Conservation (phyloP, 2,888 invertebrate species). For the Mesorhabditis sp. region DNA sequence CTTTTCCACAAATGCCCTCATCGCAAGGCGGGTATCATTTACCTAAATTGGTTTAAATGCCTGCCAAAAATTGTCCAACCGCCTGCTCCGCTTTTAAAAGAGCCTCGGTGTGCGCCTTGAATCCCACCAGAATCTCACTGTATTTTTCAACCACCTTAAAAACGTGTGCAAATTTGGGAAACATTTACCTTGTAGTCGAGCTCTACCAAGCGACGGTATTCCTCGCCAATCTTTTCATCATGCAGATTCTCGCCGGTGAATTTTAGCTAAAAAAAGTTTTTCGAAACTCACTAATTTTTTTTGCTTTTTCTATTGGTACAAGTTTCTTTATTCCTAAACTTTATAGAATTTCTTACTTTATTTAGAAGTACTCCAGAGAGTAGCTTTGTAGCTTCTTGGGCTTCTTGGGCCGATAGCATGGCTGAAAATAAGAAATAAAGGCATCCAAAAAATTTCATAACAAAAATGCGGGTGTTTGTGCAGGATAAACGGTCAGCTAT, state of each 20-base stretch:
- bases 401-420: neutral
- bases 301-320: no score
- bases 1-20: neutral
- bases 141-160: neutral
- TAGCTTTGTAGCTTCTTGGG: conserved; percentile 1
- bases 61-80: neutral
- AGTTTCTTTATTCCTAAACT: no score
- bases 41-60: neutral
- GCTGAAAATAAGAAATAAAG: no score
- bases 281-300: no score
- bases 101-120: neutral
- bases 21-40: neutral
- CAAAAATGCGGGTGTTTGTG: no score
- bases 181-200: neutral
- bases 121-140: neutral
- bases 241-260: conserved; percentile 2
- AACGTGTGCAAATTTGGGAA: neutral
- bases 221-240: neutral
- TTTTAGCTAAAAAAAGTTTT: neutral
- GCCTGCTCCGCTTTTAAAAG: conserved; percentile 1
- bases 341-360: neutral
- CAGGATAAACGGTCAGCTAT: no score
- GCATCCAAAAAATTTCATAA: neutral
- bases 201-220: neutral
- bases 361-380: neutral